phyloP scores from a whole-genome alignment of 2,113 vertebrate genomes.

The Laterallus jamaicensis region DNA sequence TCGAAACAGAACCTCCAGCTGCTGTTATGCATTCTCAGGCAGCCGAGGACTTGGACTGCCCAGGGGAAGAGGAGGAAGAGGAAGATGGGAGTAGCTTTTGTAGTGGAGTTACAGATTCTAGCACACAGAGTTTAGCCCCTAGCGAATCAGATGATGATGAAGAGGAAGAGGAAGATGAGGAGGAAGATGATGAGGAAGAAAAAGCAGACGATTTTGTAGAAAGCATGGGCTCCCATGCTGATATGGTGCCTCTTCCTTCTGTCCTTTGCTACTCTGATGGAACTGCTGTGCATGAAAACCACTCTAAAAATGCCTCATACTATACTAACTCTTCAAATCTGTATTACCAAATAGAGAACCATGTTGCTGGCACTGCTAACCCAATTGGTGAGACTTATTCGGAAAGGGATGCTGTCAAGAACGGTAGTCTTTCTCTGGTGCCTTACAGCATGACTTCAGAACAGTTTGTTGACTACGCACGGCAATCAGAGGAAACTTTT shows the following conservation, averaged over 20 bases:
- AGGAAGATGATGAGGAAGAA: constrained; percentile 81
- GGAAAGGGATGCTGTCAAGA: constrained; percentile 83
- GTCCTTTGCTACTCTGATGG: constrained; percentile 90
- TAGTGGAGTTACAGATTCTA: constrained; percentile 94
- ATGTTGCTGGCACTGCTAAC: constrained; percentile 75
- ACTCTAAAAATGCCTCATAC: constrained; percentile 86
- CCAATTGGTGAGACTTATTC: constrained; percentile 84
- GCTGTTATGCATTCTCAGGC: constrained; percentile 88
- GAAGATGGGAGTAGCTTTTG: constrained; percentile 96
- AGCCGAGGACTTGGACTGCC: constrained; percentile 86
- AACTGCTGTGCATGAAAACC: constrained; percentile 82
- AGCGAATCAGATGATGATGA: constrained; percentile 95
- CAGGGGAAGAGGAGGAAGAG: constrained; percentile 89
- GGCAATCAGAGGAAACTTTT: constrained; percentile 79
- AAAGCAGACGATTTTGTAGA: constrained; percentile 85
- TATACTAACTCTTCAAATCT: constrained; percentile 86
- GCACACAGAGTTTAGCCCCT: constrained; percentile 93
- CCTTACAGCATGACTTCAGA: constrained; percentile 86
- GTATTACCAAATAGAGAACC: constrained; percentile 93
- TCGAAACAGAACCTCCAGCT: constrained; percentile 82
- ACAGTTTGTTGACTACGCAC: constrained; percentile 84
- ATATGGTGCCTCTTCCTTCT: constrained; percentile 86
- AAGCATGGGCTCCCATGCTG: constrained; percentile 69
- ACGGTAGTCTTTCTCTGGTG: constrained; percentile 79
- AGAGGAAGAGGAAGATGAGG: constrained; percentile 81